Base-by-base conservation (phyloP, 1,140 invertebrate genomes). In the Bactericera cockerelli region DNA sequence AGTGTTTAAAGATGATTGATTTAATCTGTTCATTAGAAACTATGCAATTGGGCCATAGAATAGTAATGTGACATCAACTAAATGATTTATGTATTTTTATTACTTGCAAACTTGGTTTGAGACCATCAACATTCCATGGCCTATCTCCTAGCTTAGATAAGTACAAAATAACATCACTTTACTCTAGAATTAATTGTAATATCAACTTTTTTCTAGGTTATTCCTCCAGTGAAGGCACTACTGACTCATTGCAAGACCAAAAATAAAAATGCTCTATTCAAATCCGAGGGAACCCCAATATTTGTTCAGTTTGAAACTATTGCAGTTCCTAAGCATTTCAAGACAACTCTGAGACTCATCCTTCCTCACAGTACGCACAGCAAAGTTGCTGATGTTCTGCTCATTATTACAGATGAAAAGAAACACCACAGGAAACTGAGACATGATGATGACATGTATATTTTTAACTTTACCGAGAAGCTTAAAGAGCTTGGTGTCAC, bases 381-480 rank as follows among this genome's bases (percentile, higher is more conserved):
- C n/a, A 6, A 4, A 49, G 22, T 49, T 4, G 8, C 8, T 22
- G 42, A 49, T 22, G 42, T 49, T 6, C 8, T 49, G n/a, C 42
- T 49, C 22, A 49, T 49, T 22, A 49, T 49, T n/a, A 49, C 42
- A 4, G 42, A 49, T 22, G 42, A 49, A n/a, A 49, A 49, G 42
- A 49, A 49, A 49, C 42, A 49, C 22, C 42, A 49, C n/a, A 4
- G 42, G 22, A 49, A 49, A 16, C 22, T 49, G 4, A 49, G 42
- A 49, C 42, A 49, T 49, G 42, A 49, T 49, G 42, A 49, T 49
- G 42, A 49, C 6, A 49, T 49, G 42, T 49, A 49, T n/a, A 49
- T 49, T 49, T 10, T 49, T 49, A 49, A 49, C 22, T 49, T 49
- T 49, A 49, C 42, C 19, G 42, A 49, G n/a, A 49, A 49, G 22